Conservation (phyloP, 2,797 vertebrate genomes). For the Coregonus ussuriensis region DNA sequence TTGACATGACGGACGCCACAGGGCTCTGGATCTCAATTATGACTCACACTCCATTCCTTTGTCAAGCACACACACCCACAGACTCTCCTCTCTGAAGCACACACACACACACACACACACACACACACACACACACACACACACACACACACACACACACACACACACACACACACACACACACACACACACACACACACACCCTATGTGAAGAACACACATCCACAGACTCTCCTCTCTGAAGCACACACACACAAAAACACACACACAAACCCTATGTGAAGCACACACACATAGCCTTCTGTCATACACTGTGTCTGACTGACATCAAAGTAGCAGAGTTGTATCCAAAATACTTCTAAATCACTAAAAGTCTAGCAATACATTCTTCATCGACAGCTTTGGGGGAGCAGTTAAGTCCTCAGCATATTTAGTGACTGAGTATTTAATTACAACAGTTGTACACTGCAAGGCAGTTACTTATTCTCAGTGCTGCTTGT, state of each 20-base stretch:
- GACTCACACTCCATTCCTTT: conserved; percentile 51
- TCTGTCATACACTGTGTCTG: conserved; percentile 12
- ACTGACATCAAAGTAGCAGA: conserved; percentile 31
- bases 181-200: conserved; percentile 2
- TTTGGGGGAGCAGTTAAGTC: conserved; percentile 55
- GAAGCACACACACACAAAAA: background rate
- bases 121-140: conserved; percentile 16
- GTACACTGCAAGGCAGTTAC: conserved; percentile 32
- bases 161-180: conserved; percentile 27
- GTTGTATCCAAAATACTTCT: conserved; percentile 36
- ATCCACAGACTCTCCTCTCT: conserved; percentile 24
- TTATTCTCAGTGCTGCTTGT: conserved; percentile 20
- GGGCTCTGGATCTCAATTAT: conserved; percentile 60
- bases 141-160: conserved; percentile 32
- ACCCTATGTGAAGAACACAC: conserved; percentile 41
- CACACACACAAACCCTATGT: conserved; percentile 29
- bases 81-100: conserved; percentile 14
- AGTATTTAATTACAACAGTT: conserved; percentile 52
- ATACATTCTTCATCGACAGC: conserved; percentile 23
- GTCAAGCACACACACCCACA: conserved; percentile 34
- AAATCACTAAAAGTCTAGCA: conserved; percentile 27
- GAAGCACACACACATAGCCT: conserved; percentile 12
- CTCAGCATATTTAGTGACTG: conserved; percentile 38
- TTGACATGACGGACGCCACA: conserved; percentile 61
- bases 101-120: conserved; percentile 38